Evolutionary conservation across 2,113 vertebrate genomes (phyloP), one percentile per base, ranked within the genome.

Genomic region (Dipodomys spectabilis): DNA sequence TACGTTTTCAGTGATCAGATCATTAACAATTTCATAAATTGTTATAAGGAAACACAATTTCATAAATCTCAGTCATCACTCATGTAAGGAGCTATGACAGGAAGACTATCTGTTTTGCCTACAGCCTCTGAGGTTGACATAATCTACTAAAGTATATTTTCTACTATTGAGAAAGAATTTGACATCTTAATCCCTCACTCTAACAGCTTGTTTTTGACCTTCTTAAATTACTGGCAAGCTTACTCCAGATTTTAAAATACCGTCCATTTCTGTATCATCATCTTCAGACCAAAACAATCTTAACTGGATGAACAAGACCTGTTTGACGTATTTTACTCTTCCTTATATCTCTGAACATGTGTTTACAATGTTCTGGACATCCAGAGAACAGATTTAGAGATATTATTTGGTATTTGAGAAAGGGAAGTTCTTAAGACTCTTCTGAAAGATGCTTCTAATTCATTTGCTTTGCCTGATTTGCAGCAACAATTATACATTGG

Each of bases 401-500:
- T 91, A 27, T 69, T 79, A 86, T 60, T 45, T 94, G 85, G 72
- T 81, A 65, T 45, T 95, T 39, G 83, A 53, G 65, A 94, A 94
- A 72, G 78, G 93, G 90, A 93, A 74, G 85, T 96, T 95, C 57
- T 89, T 94, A 88, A 20, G 5, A 85, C 62, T 89, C 72, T 16
- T 64, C 95, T 92, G 88, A 91, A 94, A 71, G 93, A 96, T 10
- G 6, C 62, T 96, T 18, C 95, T 98, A 97, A 98, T 97, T 97
- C 75, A 94, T 98, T 98, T 0, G 88, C 67, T 96, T 97, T 98
- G 97, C 94, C 93, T 97, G 93, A 96, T 98, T 98, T 98, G 57
- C 91, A 99, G 99, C 99, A 99, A 98, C 99, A 99, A 97, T 98
- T 99, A 96, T 99, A 99, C 88, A 98, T 99, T 93, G 99, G 99